These are phyloP conservation scores for Calidris pugnax DNA, from an alignment of 2,113 vertebrate genomes.

Conservation along the genomic window DNA sequence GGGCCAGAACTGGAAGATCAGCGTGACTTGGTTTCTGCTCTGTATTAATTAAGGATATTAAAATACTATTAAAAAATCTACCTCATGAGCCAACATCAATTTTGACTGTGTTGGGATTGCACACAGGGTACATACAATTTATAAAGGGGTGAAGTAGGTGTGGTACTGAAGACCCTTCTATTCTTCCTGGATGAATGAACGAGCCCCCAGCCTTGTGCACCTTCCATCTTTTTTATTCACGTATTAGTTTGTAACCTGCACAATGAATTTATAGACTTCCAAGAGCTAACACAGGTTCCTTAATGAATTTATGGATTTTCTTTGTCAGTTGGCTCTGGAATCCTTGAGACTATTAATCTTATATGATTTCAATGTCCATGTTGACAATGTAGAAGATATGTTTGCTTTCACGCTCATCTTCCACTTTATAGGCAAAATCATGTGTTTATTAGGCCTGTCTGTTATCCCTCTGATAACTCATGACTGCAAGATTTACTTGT, in stretches of 20 bases:
- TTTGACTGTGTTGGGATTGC: neutral
- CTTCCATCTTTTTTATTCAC: neutral
- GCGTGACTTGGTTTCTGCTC: neutral
- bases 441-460: neutral
- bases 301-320: constrained; percentile 71
- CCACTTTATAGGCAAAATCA: neutral
- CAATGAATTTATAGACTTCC: constrained; percentile 36
- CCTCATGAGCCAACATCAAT: neutral
- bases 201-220: neutral
- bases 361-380: constrained; percentile 25
- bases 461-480: neutral
- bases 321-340: constrained; percentile 21
- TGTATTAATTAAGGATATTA: neutral
- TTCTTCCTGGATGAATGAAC: neutral
- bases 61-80: neutral
- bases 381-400: neutral
- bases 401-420: neutral
- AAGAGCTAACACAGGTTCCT: constrained; percentile 23
- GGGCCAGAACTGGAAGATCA: neutral
- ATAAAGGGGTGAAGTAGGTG: neutral
- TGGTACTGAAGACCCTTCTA: neutral
- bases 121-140: neutral
- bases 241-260: neutral
- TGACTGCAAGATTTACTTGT: neutral
- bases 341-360: constrained; percentile 44